phyloP scores from a whole-genome alignment of 2,797 vertebrate species.

The Tapera naevia region DNA sequence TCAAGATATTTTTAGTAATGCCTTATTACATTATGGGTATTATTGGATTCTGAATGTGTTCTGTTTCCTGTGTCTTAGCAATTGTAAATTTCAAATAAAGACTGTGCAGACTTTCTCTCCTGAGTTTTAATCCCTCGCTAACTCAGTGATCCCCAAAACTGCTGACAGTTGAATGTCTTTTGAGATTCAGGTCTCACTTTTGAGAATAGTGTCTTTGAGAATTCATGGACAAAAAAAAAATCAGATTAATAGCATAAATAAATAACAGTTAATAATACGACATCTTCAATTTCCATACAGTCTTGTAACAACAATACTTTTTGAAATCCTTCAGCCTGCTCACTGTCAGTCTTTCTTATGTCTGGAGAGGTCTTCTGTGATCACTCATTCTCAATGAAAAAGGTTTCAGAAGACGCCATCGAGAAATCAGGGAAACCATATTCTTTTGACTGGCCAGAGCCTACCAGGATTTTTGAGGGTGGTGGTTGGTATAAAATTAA shows the following conservation, averaged over 20 bases:
- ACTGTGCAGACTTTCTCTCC: background rate
- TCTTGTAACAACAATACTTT: background rate
- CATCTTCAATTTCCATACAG: background rate
- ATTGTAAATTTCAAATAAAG: background rate
- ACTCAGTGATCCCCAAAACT: background rate
- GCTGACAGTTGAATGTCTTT: background rate
- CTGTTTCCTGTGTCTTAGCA: background rate
- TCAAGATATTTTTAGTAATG: background rate
- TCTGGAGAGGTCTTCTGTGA: background rate
- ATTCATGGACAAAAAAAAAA: background rate
- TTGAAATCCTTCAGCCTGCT: background rate
- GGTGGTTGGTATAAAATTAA: constrained; percentile 28
- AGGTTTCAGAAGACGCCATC: constrained; percentile 54
- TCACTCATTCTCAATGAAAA: constrained; percentile 17
- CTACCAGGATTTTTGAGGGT: constrained; percentile 18
- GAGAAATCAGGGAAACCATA: constrained; percentile 48
- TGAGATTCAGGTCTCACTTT: background rate
- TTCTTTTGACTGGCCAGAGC: background rate
- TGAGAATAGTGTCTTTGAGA: background rate
- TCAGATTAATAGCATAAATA: background rate
- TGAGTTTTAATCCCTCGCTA: background rate
- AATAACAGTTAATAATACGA: background rate
- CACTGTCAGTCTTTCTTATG: background rate
- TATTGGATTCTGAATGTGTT: background rate
- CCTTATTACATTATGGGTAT: background rate